A percentile compares a stretch with the other conserved stretches of the same genome.
These are phyloP conservation scores for Bos javanicus DNA, from an alignment of 2,113 vertebrate genomes.

Conservation along the genomic window DNA sequence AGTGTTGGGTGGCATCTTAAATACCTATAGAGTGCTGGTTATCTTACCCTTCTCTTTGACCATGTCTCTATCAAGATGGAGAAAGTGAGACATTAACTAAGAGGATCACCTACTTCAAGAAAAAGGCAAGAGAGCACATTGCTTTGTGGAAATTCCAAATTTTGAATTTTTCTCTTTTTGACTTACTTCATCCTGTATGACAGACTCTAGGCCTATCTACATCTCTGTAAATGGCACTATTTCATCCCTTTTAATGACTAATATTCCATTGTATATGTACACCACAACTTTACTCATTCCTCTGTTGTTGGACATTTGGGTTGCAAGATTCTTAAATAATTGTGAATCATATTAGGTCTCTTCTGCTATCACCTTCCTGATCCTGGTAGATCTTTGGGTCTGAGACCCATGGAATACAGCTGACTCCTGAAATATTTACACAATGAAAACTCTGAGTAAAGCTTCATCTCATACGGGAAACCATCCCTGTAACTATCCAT, in stretches of 20 bases:
- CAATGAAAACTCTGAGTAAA: neutral
- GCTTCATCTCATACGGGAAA: neutral
- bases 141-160: neutral
- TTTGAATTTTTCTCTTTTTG: neutral
- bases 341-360: neutral
- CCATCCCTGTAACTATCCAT: neutral
- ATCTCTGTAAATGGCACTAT: neutral
- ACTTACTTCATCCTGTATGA: neutral
- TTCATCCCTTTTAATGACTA: neutral
- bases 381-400: neutral
- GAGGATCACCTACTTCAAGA: neutral
- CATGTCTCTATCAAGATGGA: neutral
- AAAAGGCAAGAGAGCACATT: neutral
- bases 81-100: neutral
- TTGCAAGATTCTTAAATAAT: neutral
- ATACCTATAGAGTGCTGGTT: fast-evolving
- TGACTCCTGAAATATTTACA: neutral
- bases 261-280: neutral
- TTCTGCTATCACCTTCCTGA: neutral
- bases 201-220: neutral
- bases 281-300: neutral
- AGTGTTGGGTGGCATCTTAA: neutral
- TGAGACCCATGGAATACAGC: neutral
- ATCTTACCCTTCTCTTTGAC: neutral
- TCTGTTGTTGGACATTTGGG: neutral